phyloP scores from a whole-genome alignment of 2,797 vertebrate genomes.

The Girardinus metallicus region DNA sequence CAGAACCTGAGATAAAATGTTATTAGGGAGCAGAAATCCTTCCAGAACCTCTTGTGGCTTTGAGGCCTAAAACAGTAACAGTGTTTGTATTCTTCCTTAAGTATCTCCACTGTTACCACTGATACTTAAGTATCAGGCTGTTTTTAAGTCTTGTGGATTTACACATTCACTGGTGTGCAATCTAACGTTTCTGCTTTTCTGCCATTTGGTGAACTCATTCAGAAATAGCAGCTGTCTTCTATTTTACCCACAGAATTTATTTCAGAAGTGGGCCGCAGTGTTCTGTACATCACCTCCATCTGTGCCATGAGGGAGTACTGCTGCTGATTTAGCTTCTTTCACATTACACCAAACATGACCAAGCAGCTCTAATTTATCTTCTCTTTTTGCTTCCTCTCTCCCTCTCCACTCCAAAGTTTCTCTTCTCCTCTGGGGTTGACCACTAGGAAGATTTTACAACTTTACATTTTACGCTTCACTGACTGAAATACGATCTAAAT shows the following conservation, averaged over 20 bases:
- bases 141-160: not conserved
- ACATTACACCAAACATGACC: slow-evolving; percentile 70
- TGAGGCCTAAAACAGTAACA: not conserved
- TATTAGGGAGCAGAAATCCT: not conserved
- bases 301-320: slow-evolving; percentile 50
- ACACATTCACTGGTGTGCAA: not conserved
- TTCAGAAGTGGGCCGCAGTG: slow-evolving; percentile 51
- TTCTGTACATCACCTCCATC: slow-evolving; percentile 45
- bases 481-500: slow-evolving; percentile 35
- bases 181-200: not conserved
- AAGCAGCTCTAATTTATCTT: slow-evolving; percentile 67
- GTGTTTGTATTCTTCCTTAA: not conserved
- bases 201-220: slow-evolving; percentile 20
- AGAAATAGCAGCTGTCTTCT: slow-evolving; percentile 22
- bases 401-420: not conserved
- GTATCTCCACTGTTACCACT: not conserved
- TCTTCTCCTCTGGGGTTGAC: slow-evolving; percentile 4
- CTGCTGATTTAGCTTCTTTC: slow-evolving; percentile 73
- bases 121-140: not conserved
- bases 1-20: not conserved
- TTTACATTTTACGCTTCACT: slow-evolving; percentile 47
- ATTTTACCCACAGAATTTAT: slow-evolving; percentile 22
- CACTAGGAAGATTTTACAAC: slow-evolving; percentile 38
- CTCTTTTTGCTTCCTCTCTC: slow-evolving; percentile 7
- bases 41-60: not conserved